Evolutionary conservation across 1,140 invertebrate genomes (phyloP).

Genomic region (Drosophila busckii): DNA sequence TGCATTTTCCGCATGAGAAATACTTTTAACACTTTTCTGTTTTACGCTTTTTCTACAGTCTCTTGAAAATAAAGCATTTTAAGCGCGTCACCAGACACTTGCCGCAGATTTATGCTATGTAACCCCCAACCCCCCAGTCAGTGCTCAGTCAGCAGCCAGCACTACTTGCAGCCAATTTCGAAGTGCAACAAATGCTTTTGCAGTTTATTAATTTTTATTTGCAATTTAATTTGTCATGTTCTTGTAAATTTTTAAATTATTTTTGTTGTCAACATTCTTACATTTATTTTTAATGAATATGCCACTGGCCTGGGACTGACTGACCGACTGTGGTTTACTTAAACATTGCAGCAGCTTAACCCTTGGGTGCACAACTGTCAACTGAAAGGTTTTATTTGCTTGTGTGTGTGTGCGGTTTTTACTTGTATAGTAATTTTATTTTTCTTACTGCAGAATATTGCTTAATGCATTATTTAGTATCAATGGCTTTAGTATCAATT

Average conservation of each 20-base stretch:
- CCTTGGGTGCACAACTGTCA: too few relatives aligned
- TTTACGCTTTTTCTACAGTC: slow-evolving; percentile 39
- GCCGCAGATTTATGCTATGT: background rate
- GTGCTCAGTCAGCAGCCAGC: too few relatives aligned
- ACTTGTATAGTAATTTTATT: too few relatives aligned
- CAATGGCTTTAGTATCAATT: too few relatives aligned
- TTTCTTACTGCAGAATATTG: too few relatives aligned
- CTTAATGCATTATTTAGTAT: too few relatives aligned
- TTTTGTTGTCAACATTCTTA: background rate
- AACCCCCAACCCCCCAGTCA: too few relatives aligned
- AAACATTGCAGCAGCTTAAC: too few relatives aligned
- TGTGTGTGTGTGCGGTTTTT: too few relatives aligned
- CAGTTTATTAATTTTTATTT: slow-evolving; percentile 61
- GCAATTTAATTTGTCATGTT: slow-evolving; percentile 17
- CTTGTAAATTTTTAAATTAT: slow-evolving; percentile 23
- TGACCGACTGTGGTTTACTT: too few relatives aligned
- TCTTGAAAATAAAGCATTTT: slow-evolving; percentile 62
- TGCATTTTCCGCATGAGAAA: slow-evolving; percentile 55
- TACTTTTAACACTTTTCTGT: slow-evolving; percentile 56
- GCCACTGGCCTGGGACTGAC: too few relatives aligned
- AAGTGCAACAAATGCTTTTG: slow-evolving; percentile 43
- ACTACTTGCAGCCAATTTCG: background rate
- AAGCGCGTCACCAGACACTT: slow-evolving; percentile 13
- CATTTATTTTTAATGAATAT: slow-evolving; percentile 7
- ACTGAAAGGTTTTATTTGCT: too few relatives aligned